phyloP scores from a whole-genome alignment of 2,888 invertebrate species.

The Eupithecia pulchellata region DNA sequence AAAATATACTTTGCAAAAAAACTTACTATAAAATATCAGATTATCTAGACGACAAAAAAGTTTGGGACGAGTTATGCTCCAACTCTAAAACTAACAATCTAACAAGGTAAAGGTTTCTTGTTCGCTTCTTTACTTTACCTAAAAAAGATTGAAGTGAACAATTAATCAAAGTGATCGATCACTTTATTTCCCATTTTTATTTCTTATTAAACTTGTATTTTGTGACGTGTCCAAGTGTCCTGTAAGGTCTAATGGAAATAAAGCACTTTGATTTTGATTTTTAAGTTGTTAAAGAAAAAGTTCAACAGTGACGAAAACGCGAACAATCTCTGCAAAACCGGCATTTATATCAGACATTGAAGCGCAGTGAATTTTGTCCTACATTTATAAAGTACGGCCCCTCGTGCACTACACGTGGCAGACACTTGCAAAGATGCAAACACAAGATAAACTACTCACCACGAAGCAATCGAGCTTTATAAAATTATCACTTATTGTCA shows the following conservation, averaged over 20 bases:
- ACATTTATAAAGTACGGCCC: background rate
- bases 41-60: no score
- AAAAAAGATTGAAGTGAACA: no score
- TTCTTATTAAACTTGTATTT: no score
- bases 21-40: no score
- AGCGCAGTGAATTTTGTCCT: slow-evolving; percentile 23
- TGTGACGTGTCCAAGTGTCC: no score
- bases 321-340: slow-evolving; percentile 20
- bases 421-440: slow-evolving; percentile 21
- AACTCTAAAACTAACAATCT: no score
- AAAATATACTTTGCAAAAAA: no score
- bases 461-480: slow-evolving; percentile 50
- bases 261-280: background rate
- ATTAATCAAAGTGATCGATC: no score
- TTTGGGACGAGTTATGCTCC: no score
- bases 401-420: slow-evolving; percentile 46
- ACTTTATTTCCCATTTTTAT: no score
- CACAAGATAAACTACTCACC: slow-evolving; percentile 51
- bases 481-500: slow-evolving; percentile 64
- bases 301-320: background rate
- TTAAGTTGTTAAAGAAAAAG: background rate
- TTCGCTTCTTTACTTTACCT: no score
- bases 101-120: no score
- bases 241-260: background rate
- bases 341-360: slow-evolving; percentile 32